These are phyloP conservation scores for Drymonia ruficornis DNA, from an alignment of 2,888 invertebrate species.

Conservation along the genomic window DNA sequence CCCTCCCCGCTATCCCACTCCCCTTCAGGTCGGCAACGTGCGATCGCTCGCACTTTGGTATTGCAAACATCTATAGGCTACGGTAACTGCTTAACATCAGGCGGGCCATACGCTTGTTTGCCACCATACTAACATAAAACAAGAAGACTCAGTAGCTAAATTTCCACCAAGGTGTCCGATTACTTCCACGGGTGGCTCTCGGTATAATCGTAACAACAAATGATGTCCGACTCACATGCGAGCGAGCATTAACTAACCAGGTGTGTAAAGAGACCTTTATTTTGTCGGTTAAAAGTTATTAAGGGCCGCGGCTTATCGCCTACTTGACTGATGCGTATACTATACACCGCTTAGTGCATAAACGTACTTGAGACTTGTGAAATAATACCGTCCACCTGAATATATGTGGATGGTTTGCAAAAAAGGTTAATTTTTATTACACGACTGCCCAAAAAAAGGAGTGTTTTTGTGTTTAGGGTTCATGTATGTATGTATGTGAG, in stretches of 20 bases:
- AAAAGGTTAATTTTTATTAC: constrained; percentile 17
- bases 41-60: too few species aligned
- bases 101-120: neutral
- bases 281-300: constrained; percentile 34
- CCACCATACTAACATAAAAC: too few species aligned
- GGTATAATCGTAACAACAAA: constrained; percentile 19
- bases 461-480: too few species aligned
- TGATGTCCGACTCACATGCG: constrained; percentile 28
- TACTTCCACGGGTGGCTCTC: constrained; percentile 15
- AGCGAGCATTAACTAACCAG: constrained; percentile 32
- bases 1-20: too few species aligned
- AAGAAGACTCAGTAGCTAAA: neutral
- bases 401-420: constrained; percentile 43
- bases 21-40: too few species aligned
- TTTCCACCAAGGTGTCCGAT: neutral
- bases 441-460: too few species aligned
- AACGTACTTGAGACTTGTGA: constrained; percentile 52
- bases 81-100: neutral
- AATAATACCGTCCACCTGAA: constrained; percentile 49
- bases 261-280: constrained; percentile 34
- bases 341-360: constrained; percentile 44
- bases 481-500: too few species aligned
- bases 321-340: constrained; percentile 38
- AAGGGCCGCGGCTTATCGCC: constrained; percentile 24
- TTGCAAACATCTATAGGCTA: too few species aligned